Evolutionary conservation across 23 tunicate species (phyloP), one percentile per base, ranked within the genome.

Genomic region (Trididemnum miniatum): DNA sequence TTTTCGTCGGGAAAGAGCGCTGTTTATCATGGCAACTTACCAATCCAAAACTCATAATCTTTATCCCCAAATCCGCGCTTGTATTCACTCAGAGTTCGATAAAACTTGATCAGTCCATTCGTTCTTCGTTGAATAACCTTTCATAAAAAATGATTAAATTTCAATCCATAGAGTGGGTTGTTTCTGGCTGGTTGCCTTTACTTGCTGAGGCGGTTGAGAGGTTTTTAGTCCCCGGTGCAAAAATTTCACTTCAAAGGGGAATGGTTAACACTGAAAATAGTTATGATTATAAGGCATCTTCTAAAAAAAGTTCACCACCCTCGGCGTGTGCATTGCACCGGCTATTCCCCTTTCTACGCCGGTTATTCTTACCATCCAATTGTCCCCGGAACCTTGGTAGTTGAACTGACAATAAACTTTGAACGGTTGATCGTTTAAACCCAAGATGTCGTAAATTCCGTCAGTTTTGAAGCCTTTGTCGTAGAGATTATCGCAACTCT

Each of bases 351-450:
- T n/a, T n/a, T n/a, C n/a, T n/a, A n/a, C n/a, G n/a, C n/a, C n/a
- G n/a, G n/a, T n/a, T n/a, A n/a, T n/a, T n/a, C n/a, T 33, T 34
- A 69, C 75, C 75, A 69, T 29, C 75, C 75, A 69, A 33, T 34
- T 69, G 5, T 33, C 2, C 12, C n/a, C 26, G 3, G 35, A 29
- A 5, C 31, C n/a, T 31, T 69, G 7, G 35, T 69, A 28, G 2
- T 69, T 34, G 40, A 69, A 69, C 37, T 69, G 75, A 31, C 75
- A 69, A 34, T 69, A 69, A 28, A 31, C 26, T 4, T 69, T 69
- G 75, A 29, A 32, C 5, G 4, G 7, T 31, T 69, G n/a, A 3
- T 37, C 75, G 7, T 31, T 31, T 15, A 31, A 28, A n/a, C n/a
- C n/a, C 2, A n/a, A 3, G 20, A 29, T 7, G 38, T 31, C 20